Evolutionary conservation across 1,140 invertebrate genomes (phyloP), one percentile per base, ranked within the genome.

Genomic region (Pseudomyrmex cubaensis): DNA sequence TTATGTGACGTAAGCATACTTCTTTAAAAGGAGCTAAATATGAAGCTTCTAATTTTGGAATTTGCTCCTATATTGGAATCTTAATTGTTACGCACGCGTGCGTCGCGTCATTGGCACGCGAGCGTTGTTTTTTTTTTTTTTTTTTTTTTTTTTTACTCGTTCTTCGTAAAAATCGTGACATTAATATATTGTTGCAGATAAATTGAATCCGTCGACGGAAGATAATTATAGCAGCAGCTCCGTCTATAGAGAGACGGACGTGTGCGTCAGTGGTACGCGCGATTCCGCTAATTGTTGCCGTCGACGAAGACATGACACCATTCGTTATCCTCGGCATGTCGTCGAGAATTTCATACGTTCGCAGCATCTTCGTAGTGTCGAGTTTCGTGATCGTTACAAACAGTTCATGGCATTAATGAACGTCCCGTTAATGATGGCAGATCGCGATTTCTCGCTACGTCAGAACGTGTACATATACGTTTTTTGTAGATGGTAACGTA

Each of bases 391-490:
- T 74, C 78, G 74, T 82, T 62, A 48, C n/a, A 57, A 73, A 59
- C 20, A 80, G 52, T 80, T 80, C 77, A 17, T 12, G 69, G n/a
- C 69, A 87, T 87, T 87, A 84, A 87, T 70, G 56, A 84, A 83
- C 52, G 57, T 15, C 35, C 35, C 35, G 35, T 57, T 78, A 70
- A 69, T 46, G 35, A 86, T 54, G 54, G 12, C 57, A 70, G 20
- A 9, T 50, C 50, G 48, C 56, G 73, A 86, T 76, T 80, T 56
- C 80, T 48, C 50, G 35, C 50, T 70, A 46, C 57, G 44, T 59
- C 59, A 56, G 70, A 48, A 22, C 13, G 35, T 46, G 46, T 44
- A 8, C 10, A 50, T 13, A 25, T 50, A 20, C 5, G n/a, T 70
- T 56, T 50, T 56, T 25, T 2, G 57, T 57, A 76, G 57, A 85